phyloP scores from a whole-genome alignment of 2,797 vertebrate genomes.

The Sebastes trivittatus region DNA sequence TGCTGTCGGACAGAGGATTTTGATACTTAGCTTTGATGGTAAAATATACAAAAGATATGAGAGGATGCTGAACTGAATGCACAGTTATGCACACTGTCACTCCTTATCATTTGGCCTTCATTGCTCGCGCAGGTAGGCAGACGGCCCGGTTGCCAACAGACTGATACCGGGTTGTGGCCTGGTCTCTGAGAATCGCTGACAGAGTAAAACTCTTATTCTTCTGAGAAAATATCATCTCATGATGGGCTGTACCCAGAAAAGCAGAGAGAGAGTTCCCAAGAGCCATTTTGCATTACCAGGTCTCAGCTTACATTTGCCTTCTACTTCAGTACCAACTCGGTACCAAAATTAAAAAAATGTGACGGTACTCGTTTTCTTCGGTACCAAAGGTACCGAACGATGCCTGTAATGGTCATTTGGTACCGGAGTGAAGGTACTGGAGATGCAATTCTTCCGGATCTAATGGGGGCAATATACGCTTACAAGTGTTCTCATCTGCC shows the following conservation, averaged over 20 bases:
- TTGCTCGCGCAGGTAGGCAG: neutral
- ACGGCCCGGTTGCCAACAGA: rapidly evolving
- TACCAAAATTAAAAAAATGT: no score
- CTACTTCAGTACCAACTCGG: no score
- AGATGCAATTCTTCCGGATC: no score
- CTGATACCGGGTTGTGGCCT: neutral
- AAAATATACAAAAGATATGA: no score
- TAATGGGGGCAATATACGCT: no score
- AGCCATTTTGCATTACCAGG: neutral
- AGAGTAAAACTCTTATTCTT: neutral
- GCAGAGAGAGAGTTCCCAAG: neutral
- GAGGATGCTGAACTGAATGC: neutral
- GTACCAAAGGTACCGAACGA: no score
- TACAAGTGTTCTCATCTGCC: no score
- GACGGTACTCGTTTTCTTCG: no score
- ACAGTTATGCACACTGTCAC: neutral
- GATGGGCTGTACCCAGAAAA: neutral
- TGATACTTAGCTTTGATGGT: no score
- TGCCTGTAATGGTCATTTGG: no score
- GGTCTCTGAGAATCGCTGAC: neutral
- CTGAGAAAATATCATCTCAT: neutral
- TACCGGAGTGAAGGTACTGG: no score
- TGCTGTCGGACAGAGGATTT: no score
- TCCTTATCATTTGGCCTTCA: neutral
- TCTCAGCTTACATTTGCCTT: neutral